A percentile compares a stretch with the other conserved stretches of the same genome.
Conservation (phyloP, 2,888 invertebrate species). For the Phyllotreta striolata region DNA sequence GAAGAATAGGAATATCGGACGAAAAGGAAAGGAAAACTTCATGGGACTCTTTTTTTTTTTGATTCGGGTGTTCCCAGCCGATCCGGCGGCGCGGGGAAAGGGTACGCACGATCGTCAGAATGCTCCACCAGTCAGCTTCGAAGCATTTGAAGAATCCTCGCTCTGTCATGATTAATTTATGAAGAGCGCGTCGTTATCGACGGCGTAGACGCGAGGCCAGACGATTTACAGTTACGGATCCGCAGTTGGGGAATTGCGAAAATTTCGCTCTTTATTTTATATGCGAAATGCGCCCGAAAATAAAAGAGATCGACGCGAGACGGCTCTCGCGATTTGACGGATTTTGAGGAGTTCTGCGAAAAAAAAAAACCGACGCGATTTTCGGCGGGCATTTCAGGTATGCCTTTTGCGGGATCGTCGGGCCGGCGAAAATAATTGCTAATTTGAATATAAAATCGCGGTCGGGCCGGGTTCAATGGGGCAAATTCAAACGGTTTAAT, state of each 20-base stretch:
- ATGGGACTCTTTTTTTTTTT: too few species aligned
- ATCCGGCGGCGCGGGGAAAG: too few species aligned
- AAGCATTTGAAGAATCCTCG: slow-evolving; percentile 42
- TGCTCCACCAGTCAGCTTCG: slow-evolving; percentile 32
- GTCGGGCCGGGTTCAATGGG: too few species aligned
- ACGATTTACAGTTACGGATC: slow-evolving; percentile 51
- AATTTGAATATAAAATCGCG: too few species aligned
- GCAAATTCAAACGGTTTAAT: too few species aligned
- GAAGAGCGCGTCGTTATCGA: slow-evolving; percentile 49
- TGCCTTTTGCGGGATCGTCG: too few species aligned
- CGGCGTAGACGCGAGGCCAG: slow-evolving; percentile 54
- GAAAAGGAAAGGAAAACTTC: slow-evolving; percentile 20
- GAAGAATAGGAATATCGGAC: slow-evolving; percentile 19
- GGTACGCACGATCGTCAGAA: slow-evolving; percentile 28
- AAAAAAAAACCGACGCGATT: background rate
- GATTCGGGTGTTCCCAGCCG: too few species aligned
- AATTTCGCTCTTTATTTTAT: slow-evolving; percentile 44
- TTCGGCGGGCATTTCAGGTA: background rate
- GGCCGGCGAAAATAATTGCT: too few species aligned
- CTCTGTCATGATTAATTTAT: slow-evolving; percentile 53
- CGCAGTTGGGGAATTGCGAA: slow-evolving; percentile 45
- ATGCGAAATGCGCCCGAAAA: background rate
- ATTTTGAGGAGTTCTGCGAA: background rate
- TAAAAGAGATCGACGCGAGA: too few species aligned
- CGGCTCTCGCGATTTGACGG: background rate